Percentiles rank a stretch among this genome's conserved stretches.
Conservation (phyloP, 2,113 vertebrate genomes). For the Nyctereutes procyonoides region DNA sequence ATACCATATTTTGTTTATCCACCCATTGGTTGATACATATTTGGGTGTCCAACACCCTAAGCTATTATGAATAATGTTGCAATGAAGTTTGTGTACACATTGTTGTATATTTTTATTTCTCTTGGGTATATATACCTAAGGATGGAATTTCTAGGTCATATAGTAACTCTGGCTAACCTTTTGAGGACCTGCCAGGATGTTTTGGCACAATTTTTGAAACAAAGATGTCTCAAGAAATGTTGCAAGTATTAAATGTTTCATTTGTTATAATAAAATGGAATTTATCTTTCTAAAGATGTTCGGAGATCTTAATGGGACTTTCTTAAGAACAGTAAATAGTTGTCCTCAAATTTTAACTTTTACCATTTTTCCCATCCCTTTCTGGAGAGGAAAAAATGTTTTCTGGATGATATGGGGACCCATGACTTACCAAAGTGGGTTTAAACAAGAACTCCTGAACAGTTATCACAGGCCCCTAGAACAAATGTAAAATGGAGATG, state of each 20-base stretch:
- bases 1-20: background rate
- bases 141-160: background rate
- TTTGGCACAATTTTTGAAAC: conserved; percentile 1
- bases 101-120: conserved; percentile 8
- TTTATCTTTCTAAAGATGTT: background rate
- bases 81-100: background rate
- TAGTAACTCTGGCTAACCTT: conserved; percentile 3
- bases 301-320: background rate
- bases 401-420: background rate
- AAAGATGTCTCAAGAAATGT: background rate
- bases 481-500: background rate
- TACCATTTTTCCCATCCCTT: background rate
- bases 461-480: background rate
- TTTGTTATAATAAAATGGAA: background rate
- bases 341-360: background rate
- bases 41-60: background rate
- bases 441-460: background rate
- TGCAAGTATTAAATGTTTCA: background rate
- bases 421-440: background rate
- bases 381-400: background rate
- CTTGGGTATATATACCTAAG: background rate
- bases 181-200: background rate
- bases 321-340: background rate
- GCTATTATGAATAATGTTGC: background rate
- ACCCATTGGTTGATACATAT: background rate